Evolutionary conservation across 2,797 vertebrate species (phyloP).

Genomic region (Acanthurus lineatus): DNA sequence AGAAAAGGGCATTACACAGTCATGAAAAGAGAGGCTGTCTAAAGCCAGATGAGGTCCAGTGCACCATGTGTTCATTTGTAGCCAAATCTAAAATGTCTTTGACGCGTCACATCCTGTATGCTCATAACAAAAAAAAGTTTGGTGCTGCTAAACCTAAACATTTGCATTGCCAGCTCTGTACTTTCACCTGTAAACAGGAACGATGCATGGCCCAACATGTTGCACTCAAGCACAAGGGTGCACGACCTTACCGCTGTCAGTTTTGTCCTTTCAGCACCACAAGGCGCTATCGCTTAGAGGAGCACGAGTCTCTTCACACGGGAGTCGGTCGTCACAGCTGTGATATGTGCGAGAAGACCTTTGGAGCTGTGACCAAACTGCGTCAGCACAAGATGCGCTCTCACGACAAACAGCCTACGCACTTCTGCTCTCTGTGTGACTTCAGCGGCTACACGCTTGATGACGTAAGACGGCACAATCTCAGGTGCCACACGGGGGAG

Average conservation of each 20-base stretch:
- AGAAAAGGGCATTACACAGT: slow-evolving; percentile 87
- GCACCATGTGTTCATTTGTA: slow-evolving; percentile 86
- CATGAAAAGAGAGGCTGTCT: slow-evolving; percentile 89
- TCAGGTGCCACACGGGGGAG: slow-evolving; percentile 92
- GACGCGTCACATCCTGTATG: slow-evolving; percentile 76
- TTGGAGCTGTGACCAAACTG: slow-evolving; percentile 92
- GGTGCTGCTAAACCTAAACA: slow-evolving; percentile 18
- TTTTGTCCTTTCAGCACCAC: slow-evolving; percentile 94
- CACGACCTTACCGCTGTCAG: slow-evolving; percentile 87
- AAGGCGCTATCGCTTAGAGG: slow-evolving; percentile 91
- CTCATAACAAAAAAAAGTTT: slow-evolving; percentile 76
- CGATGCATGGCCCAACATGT: slow-evolving; percentile 89
- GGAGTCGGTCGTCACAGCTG: slow-evolving; percentile 92
- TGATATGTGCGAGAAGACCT: slow-evolving; percentile 88
- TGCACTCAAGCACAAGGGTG: slow-evolving; percentile 89
- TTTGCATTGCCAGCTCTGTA: slow-evolving; percentile 87
- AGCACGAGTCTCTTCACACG: slow-evolving; percentile 94
- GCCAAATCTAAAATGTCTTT: slow-evolving; percentile 84
- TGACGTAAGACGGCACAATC: slow-evolving; percentile 90
- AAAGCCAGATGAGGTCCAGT: slow-evolving; percentile 83
- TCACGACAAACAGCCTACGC: slow-evolving; percentile 91
- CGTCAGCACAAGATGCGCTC: slow-evolving; percentile 91
- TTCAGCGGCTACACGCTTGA: slow-evolving; percentile 92
- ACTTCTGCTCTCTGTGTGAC: slow-evolving; percentile 93
- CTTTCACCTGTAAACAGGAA: slow-evolving; percentile 91